Percentiles rank a stretch among this genome's conserved stretches.
Conservation (phyloP, 1,140 invertebrate genomes). For the Bombus sibiricus region DNA sequence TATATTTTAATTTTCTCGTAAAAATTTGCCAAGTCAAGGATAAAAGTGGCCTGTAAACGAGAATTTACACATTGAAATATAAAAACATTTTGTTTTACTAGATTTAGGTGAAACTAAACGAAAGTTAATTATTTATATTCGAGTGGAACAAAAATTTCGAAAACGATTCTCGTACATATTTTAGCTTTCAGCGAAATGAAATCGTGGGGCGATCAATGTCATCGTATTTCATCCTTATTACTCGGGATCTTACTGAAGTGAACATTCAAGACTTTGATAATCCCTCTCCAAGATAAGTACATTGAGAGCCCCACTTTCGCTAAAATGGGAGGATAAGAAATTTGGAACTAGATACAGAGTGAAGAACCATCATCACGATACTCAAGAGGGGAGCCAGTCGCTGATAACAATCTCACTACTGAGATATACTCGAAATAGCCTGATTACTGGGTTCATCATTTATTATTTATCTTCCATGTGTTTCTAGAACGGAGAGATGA, state of each 20-base stretch:
- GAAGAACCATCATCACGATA: constrained; percentile 11
- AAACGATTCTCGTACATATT: background rate
- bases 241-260: constrained; percentile 33
- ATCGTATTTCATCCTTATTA: background rate
- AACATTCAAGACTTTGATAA: constrained; percentile 54
- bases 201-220: background rate
- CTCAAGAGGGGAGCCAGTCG: background rate
- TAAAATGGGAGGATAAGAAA: constrained; percentile 33
- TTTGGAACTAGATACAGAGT: constrained; percentile 5
- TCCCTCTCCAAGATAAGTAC: constrained; percentile 32
- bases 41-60: background rate
- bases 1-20: too few relatives aligned
- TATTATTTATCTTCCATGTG: background rate
- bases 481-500: background rate
- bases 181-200: constrained; percentile 36
- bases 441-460: background rate
- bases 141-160: background rate
- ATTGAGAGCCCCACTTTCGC: constrained; percentile 14
- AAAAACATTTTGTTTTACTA: background rate
- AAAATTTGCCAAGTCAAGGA: background rate
- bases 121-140: background rate
- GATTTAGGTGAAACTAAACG: background rate
- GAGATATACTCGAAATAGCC: background rate
- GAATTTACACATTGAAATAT: background rate
- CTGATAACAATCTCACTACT: background rate